These are phyloP conservation scores for Andrena praecox DNA, from an alignment of 2,888 invertebrate genomes.

Conservation along the genomic window DNA sequence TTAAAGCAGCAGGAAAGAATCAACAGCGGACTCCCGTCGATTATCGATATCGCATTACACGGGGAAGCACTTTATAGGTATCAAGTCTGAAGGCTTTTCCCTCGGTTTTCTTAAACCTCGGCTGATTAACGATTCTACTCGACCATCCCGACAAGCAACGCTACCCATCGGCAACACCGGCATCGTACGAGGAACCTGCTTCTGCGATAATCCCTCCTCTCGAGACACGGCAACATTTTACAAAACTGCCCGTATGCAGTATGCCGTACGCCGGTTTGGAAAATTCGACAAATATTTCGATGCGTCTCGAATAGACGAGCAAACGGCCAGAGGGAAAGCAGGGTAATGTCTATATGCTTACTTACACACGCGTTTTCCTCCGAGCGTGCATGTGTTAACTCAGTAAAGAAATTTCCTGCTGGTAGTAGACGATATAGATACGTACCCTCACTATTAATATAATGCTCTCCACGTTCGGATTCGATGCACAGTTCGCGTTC, in stretches of 20 bases:
- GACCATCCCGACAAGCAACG: neutral
- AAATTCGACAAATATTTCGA: constrained; percentile 60
- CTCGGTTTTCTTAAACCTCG: neutral
- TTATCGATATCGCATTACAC: constrained; percentile 80
- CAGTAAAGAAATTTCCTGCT: constrained; percentile 22
- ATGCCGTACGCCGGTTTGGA: neutral
- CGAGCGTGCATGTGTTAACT: constrained; percentile 21
- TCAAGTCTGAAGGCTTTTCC: constrained; percentile 58
- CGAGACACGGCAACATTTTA: neutral
- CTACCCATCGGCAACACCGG: neutral
- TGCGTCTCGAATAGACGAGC: constrained; percentile 57
- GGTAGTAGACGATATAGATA: neutral
- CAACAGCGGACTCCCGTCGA: constrained; percentile 65
- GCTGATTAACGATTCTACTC: constrained; percentile 27
- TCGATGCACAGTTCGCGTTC: neutral
- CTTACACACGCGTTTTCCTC: constrained; percentile 32
- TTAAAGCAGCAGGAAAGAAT: constrained; percentile 66
- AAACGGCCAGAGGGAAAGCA: constrained; percentile 63
- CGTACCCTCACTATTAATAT: neutral
- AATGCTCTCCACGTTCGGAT: neutral
- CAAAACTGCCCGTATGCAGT: constrained; percentile 9
- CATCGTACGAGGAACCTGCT: neutral
- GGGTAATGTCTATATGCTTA: constrained; percentile 67
- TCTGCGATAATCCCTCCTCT: neutral
- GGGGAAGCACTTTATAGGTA: constrained; percentile 76